Base-by-base conservation (phyloP, 37 sponge, comb jelly and placozoan genomes). In the Beroe ovata region DNA sequence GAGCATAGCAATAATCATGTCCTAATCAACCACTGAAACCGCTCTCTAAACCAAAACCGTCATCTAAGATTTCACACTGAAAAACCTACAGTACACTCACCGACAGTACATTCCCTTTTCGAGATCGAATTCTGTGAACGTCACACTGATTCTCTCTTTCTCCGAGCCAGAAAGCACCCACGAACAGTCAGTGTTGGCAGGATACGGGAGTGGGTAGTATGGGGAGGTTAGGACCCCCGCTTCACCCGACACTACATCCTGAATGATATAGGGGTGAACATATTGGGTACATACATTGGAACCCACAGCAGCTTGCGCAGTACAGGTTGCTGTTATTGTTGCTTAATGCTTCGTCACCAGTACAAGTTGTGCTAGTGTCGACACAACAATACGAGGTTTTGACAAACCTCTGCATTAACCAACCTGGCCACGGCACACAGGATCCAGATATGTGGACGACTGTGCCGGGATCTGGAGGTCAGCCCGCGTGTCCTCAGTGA, bases 391-490 rank as follows among this genome's bases (percentile, higher is more conserved):
- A n/a, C n/a, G n/a, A n/a, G n/a, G n/a, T n/a, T n/a, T n/a, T n/a
- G n/a, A n/a, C n/a, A n/a, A n/a, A n/a, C n/a, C n/a, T n/a, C n/a
- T n/a, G n/a, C n/a, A n/a, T n/a, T n/a, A n/a, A n/a, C n/a, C n/a
- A n/a, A 66, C 69, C 69, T 66, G 69, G 69, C 30, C 69, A 8
- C 69, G 18, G 36, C 69, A 66, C 16, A 66, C 36, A 66, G 69
- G 69, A 30, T 66, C 69, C 2, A 29, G 25, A 37, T 66, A 66
- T 34, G 32, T 32, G 11, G 11, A 16, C 6, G 54, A 47, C 11
- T 47, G 54, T 18, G 18, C 25, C 36, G 69, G 16, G 1, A 66
- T 14, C 16, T 30, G 16, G 2, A 11, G 14, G 6, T 29, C 25
- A 25, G 18, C 25, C 32, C 34, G 2, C 2, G 16, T 32, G 16